Evolutionary conservation across 2,888 invertebrate genomes (phyloP).

Genomic region (Macropis europaea): DNA sequence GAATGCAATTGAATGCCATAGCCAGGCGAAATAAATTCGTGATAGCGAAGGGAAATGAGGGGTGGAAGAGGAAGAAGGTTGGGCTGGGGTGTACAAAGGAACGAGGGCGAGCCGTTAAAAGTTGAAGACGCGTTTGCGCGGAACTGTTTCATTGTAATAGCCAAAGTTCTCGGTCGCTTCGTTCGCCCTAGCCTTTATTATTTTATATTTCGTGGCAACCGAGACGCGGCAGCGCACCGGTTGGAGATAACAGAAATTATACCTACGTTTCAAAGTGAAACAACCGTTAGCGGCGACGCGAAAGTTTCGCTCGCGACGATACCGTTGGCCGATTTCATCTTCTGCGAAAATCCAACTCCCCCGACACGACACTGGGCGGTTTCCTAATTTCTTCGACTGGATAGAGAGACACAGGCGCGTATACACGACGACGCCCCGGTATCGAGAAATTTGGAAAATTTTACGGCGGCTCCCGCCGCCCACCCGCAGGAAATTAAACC

Average conservation of each 20-base stretch:
- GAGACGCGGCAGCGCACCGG: slow-evolving; percentile 49
- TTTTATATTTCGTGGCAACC: slow-evolving; percentile 70
- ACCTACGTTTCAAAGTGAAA: slow-evolving; percentile 71
- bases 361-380: not conserved
- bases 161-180: slow-evolving; percentile 70
- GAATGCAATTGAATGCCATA: slow-evolving; percentile 33
- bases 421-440: not conserved
- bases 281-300: slow-evolving; percentile 71
- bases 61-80: slow-evolving; percentile 13
- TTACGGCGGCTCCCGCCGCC: not conserved
- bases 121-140: slow-evolving; percentile 76
- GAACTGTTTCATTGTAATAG: slow-evolving; percentile 77
- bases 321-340: slow-evolving; percentile 52
- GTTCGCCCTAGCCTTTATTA: slow-evolving; percentile 66
- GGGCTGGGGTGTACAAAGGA: slow-evolving; percentile 49
- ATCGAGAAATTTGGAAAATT: slow-evolving; percentile 33
- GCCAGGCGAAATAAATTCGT: slow-evolving; percentile 44
- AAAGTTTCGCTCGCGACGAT: slow-evolving; percentile 65
- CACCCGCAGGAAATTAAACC: slow-evolving; percentile 31
- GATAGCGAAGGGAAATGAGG: slow-evolving; percentile 50
- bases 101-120: slow-evolving; percentile 71
- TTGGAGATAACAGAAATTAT: slow-evolving; percentile 74
- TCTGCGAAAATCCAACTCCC: slow-evolving; percentile 25
- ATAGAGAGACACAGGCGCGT: not conserved
- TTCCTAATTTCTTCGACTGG: slow-evolving; percentile 26